Conservation (phyloP, 2,797 vertebrate genomes). For the Falco naumanni region DNA sequence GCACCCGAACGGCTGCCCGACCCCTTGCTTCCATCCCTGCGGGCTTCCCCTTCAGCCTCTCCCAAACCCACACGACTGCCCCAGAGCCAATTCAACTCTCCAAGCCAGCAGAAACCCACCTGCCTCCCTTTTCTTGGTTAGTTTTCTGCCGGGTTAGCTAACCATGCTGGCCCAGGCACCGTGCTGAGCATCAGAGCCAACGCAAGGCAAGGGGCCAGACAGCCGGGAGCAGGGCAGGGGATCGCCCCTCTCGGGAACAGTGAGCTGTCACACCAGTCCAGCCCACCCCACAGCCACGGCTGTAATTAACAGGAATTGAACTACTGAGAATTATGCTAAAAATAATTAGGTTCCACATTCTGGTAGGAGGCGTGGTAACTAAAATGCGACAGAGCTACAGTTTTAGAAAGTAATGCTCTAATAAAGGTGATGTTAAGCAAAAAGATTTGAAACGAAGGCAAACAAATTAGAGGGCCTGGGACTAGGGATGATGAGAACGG, state of each 20-base stretch:
- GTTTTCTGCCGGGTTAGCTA: not conserved
- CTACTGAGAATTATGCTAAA: not conserved
- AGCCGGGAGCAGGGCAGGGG: not conserved
- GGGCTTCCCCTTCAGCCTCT: not conserved
- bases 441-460: not conserved
- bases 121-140: too few relatives aligned
- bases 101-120: not conserved
- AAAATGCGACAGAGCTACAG: not conserved
- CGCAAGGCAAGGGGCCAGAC: accelerated
- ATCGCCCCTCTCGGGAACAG: not conserved
- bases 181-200: not conserved
- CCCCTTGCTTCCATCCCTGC: not conserved
- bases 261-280: not conserved
- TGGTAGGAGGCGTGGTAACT: not conserved
- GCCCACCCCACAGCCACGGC: not conserved
- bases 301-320: not conserved
- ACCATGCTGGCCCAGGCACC: accelerated
- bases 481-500: too few relatives aligned
- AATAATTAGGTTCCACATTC: not conserved
- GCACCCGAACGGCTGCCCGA: accelerated
- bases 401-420: not conserved
- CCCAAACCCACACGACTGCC: not conserved
- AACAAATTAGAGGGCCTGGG: not conserved
- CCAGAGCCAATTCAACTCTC: not conserved
- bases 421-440: not conserved